phyloP scores from a whole-genome alignment of 2,888 invertebrate species.

The Sepiola atlantica region DNA sequence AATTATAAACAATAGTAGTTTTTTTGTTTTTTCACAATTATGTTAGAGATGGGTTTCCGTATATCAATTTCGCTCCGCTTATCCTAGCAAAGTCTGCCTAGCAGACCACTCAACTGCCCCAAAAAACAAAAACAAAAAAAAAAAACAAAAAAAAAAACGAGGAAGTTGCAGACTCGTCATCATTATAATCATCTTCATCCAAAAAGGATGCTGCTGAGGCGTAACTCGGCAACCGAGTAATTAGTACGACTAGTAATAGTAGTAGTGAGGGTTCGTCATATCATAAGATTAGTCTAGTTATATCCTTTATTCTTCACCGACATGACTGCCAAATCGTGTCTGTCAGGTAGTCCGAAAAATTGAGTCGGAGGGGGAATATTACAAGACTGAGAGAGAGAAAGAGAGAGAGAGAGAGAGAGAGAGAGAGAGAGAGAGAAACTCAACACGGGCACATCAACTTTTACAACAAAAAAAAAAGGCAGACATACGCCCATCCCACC shows the following conservation, averaged over 20 bases:
- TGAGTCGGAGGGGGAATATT: neutral
- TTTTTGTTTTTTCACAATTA: neutral
- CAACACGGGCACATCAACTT: neutral
- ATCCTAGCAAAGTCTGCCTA: neutral
- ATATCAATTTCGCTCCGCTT: neutral
- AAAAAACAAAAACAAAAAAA: too few relatives aligned
- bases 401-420: too few relatives aligned
- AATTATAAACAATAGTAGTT: too few relatives aligned
- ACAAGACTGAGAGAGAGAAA: neutral
- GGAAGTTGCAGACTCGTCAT: neutral
- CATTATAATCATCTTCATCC: neutral
- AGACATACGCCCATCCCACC: neutral
- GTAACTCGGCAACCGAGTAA: neutral
- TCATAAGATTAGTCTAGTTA: constrained; percentile 12
- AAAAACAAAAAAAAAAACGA: neutral
- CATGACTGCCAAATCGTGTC: neutral
- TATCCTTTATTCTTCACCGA: too few relatives aligned
- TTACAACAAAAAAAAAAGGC: neutral
- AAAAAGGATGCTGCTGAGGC: neutral
- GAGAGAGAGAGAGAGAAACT: too few relatives aligned
- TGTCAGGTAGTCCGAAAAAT: neutral
- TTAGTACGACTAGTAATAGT: neutral
- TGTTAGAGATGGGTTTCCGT: neutral
- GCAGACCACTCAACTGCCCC: neutral
- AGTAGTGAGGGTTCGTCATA: constrained; percentile 32